A percentile compares a stretch with the other conserved stretches of the same genome.
Conservation (phyloP, 2,797 vertebrate species). For the Pagetopsis macropterus region DNA sequence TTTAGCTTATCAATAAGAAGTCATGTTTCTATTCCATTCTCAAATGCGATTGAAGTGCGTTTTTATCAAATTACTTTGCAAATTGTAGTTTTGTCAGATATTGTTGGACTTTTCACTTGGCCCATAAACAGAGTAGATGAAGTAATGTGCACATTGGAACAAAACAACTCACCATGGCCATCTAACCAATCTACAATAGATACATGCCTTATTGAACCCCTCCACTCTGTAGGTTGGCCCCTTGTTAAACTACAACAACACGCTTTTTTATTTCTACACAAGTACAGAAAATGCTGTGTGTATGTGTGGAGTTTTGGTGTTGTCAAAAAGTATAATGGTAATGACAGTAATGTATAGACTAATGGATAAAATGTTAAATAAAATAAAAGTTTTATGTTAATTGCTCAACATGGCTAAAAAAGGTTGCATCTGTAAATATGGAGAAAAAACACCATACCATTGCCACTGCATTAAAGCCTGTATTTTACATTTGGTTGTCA, state of each 20-base stretch:
- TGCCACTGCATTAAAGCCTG: constrained; percentile 21
- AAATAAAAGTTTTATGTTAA: neutral
- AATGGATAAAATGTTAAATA: neutral
- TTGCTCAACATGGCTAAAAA: constrained; percentile 5
- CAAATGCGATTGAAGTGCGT: no score
- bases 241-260: neutral
- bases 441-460: neutral
- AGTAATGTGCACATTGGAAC: no score
- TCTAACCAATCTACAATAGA: no score
- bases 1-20: no score
- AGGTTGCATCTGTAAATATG: constrained; percentile 6
- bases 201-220: neutral
- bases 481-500: constrained; percentile 43
- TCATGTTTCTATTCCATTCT: no score
- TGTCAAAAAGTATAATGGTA: neutral
- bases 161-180: no score
- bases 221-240: neutral
- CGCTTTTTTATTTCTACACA: neutral
- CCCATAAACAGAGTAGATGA: no score
- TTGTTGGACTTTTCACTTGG: no score
- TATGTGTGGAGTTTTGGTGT: neutral
- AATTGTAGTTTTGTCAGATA: no score
- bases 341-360: neutral
- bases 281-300: neutral
- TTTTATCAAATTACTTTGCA: no score